Conservation (phyloP, 2,113 vertebrate species). For the Zosterops pallidus region DNA sequence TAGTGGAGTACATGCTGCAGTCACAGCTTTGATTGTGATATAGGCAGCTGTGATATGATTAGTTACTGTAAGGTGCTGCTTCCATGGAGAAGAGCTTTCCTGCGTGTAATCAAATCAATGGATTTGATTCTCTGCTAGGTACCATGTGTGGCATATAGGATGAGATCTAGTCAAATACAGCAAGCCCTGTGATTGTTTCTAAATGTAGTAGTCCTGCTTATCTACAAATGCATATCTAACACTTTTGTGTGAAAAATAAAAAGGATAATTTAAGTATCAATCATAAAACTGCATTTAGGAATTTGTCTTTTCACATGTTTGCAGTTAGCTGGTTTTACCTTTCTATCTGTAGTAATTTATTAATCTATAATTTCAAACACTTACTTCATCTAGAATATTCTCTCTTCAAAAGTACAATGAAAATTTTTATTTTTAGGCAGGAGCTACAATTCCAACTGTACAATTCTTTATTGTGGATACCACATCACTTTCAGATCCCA, state of each 20-base stretch:
- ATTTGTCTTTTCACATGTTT: background rate
- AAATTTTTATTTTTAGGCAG: conserved; percentile 71
- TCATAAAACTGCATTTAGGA: background rate
- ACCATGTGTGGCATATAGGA: background rate
- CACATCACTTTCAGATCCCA: fast-evolving
- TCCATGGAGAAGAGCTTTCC: background rate
- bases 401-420: conserved; percentile 14
- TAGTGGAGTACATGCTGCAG: background rate
- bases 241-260: background rate
- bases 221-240: background rate
- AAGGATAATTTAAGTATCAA: background rate
- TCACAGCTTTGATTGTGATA: background rate
- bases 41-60: background rate
- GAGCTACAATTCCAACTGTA: conserved; percentile 78
- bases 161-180: background rate
- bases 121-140: background rate
- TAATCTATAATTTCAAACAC: background rate
- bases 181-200: background rate
- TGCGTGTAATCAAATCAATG: background rate
- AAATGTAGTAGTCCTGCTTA: background rate
- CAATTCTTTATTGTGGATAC: conserved; percentile 71
- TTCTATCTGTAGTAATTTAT: background rate
- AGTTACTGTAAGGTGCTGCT: background rate
- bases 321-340: background rate
- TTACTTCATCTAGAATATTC: background rate